Evolutionary conservation across 2,797 vertebrate species (phyloP).

Genomic region (Centroberyx gerrardi): DNA sequence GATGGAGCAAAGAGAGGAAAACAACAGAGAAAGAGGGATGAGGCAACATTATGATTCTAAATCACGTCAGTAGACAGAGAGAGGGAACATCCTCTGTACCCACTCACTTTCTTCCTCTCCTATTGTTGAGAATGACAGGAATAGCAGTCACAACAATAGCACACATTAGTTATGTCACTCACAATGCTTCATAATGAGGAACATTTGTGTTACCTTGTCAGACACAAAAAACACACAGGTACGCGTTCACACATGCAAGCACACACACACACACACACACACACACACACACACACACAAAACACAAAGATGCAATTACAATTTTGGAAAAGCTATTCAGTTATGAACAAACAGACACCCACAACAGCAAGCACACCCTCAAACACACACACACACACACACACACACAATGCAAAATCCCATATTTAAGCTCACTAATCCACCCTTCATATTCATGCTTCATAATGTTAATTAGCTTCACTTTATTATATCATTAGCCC

Average conservation of each 20-base stretch:
- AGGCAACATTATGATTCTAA: conserved; percentile 11
- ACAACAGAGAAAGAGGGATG: conserved; percentile 13
- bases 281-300: not conserved
- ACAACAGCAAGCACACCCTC: conserved; percentile 17
- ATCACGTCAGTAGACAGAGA: not conserved
- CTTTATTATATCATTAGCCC: conserved; percentile 40
- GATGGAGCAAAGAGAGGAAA: not conserved
- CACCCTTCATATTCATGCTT: conserved; percentile 18
- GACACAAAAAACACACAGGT: not conserved
- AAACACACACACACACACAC: conserved; percentile 40
- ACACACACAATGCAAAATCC: not conserved
- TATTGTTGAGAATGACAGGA: conserved; percentile 11
- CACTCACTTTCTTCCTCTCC: conserved; percentile 24
- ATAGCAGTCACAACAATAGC: not conserved
- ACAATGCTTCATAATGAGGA: conserved; percentile 27
- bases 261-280: not conserved
- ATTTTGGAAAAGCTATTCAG: conserved; percentile 4
- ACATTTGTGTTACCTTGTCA: not conserved
- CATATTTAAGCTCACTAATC: conserved; percentile 34
- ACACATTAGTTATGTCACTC: conserved; percentile 24
- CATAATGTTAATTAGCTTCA: conserved; percentile 37
- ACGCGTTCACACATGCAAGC: not conserved
- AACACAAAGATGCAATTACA: not conserved
- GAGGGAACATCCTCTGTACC: conserved; percentile 13
- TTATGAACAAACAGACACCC: conserved; percentile 10